phyloP scores from a whole-genome alignment of 2,113 vertebrate genomes.

The Otus sunia region DNA sequence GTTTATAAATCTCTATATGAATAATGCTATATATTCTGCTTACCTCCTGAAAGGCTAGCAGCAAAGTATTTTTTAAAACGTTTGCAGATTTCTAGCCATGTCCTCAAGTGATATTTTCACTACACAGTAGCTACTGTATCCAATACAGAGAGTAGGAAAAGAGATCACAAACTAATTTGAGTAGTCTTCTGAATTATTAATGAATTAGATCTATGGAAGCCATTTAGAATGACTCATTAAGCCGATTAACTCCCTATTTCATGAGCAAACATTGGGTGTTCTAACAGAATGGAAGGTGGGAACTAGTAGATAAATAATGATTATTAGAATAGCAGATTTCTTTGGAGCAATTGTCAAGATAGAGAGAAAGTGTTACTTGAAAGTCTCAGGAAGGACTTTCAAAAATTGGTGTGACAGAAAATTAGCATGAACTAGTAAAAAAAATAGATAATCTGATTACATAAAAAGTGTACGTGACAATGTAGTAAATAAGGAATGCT shows the following conservation, averaged over 20 bases:
- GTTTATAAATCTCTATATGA: not conserved
- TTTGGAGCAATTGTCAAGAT: not conserved
- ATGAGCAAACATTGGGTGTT: not conserved
- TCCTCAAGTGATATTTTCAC: not conserved
- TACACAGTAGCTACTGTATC: not conserved
- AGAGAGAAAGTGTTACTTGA: not conserved
- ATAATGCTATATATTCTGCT: not conserved
- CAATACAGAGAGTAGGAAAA: not conserved
- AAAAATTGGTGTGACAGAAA: not conserved
- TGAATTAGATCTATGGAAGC: conserved; percentile 10
- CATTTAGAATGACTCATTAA: conserved; percentile 26
- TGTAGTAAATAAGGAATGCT: not conserved
- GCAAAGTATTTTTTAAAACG: not conserved
- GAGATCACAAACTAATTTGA: not conserved
- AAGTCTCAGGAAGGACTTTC: not conserved
- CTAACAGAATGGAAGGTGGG: not conserved
- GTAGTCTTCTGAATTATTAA: conserved; percentile 27
- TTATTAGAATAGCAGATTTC: not conserved
- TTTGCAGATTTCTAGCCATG: not conserved
- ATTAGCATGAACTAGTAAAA: not conserved
- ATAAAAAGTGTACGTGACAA: not conserved
- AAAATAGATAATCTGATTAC: not conserved
- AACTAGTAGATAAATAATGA: not conserved
- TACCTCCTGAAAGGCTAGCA: not conserved
- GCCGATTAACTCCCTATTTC: not conserved